Evolutionary conservation across 2,888 invertebrate genomes (phyloP).

Genomic region (Drosophila multiciliata): DNA sequence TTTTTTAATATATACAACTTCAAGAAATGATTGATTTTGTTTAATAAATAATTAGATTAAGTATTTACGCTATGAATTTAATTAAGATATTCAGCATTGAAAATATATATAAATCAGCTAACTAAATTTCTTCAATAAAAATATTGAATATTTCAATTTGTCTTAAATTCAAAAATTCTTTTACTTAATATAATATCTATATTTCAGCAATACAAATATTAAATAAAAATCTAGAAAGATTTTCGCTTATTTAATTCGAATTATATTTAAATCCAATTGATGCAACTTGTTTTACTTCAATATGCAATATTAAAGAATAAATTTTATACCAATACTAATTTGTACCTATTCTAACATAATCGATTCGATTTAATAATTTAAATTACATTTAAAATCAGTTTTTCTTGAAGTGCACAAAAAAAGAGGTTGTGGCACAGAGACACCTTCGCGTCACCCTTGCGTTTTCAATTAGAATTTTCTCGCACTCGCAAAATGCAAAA

Average conservation of each 20-base stretch:
- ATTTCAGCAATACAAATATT: background rate
- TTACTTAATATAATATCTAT: too few species aligned
- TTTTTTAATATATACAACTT: background rate
- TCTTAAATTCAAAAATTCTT: background rate
- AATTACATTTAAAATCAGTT: background rate
- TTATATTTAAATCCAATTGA: background rate
- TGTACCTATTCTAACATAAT: background rate
- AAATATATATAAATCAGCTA: background rate
- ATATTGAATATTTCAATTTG: background rate
- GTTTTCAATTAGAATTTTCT: slow-evolving; percentile 70
- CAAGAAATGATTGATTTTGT: background rate
- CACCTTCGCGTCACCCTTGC: slow-evolving; percentile 29
- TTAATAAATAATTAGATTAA: background rate
- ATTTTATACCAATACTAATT: background rate
- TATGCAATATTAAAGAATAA: accelerated
- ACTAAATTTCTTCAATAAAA: background rate
- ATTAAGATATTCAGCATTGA: background rate
- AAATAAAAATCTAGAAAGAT: background rate
- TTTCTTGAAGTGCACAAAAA: background rate
- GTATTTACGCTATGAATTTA: background rate
- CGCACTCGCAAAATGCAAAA: slow-evolving; percentile 31
- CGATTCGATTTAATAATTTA: background rate
- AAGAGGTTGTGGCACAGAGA: background rate
- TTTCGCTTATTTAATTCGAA: background rate
- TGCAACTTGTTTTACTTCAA: accelerated